phyloP scores from a whole-genome alignment of 2,113 vertebrate species.

The Calonectris borealis region DNA sequence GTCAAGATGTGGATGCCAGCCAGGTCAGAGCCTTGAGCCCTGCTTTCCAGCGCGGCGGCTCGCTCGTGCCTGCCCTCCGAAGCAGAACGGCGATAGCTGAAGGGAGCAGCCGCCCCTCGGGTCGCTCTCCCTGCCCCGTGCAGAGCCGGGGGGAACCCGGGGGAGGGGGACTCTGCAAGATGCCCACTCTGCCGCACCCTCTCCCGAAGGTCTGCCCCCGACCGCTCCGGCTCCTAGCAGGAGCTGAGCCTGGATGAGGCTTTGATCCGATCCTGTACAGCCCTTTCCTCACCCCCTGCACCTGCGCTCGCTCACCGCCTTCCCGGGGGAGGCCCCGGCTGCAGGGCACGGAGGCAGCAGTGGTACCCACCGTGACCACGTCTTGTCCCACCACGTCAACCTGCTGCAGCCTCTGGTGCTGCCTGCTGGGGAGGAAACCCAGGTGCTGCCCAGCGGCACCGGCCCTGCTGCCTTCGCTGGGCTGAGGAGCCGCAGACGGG shows the following conservation, averaged over 20 bases:
- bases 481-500: background rate
- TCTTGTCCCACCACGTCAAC: accelerated
- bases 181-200: background rate
- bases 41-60: background rate
- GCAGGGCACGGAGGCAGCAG: background rate
- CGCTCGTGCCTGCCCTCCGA: accelerated
- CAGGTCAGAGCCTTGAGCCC: background rate
- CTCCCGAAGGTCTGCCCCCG: background rate
- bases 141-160: too few relatives aligned
- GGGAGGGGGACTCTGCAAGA: too few relatives aligned
- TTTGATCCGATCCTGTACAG: background rate
- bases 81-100: accelerated
- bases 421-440: background rate
- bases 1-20: background rate
- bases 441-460: background rate
- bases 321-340: background rate
- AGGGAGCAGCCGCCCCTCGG: background rate
- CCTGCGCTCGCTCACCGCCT: background rate
- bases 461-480: background rate
- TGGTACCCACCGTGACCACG: background rate
- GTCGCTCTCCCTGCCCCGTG: accelerated
- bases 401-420: background rate
- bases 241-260: background rate
- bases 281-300: background rate
- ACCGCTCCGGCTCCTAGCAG: background rate